Base-by-base conservation (phyloP, 2,888 invertebrate genomes). In the Scaptomyza cyrtandrae region DNA sequence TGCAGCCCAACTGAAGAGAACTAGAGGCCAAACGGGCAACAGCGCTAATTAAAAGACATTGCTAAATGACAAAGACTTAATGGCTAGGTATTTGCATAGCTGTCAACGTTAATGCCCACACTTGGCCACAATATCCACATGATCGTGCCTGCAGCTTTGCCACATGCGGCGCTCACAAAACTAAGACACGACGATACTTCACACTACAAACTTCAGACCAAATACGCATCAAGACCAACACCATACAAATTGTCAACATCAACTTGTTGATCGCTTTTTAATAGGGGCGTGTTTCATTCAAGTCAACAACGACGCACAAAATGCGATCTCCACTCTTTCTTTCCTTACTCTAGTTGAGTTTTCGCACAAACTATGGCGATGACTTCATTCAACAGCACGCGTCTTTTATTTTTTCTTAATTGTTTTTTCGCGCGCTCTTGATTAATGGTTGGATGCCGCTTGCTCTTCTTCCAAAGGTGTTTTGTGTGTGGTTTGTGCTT, bases 51-150 rank as follows among this genome's bases (percentile, higher is more conserved):
- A 83, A 86, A 88, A 86, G 88, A 86, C 83, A 82, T 82, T 79
- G 83, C 88, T 82, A 88, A 83, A 76, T 88, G 82, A 73, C 88
- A 83, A 88, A 86, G 86, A 82, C 83, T 82, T 83, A 83, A 83
- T 83, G 88, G 88, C 73, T 73, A 79, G 62, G 65, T 86, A 83
- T 83, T 83, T 88, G 82, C 82, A 83, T 83, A 86, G 86, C 80
- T 86, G 86, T 88, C 88, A 86, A 61, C 84, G 80, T 57, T 76
- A 82, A 88, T 86, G 83, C 88, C 88, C 88, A 88, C 82, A 82
- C 81, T 82, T 82, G 88, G 39, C 39, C 39, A 6, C 35, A 11
- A 6, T n/a, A n/a, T 13, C 4, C 35, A 39, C 7, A 39, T 7
- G 63, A 35, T 60, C 66, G 61, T 57, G 75, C 65, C 62, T 49